Conservation (phyloP, 2,888 invertebrate genomes). For the Amphiduros pacificus region DNA sequence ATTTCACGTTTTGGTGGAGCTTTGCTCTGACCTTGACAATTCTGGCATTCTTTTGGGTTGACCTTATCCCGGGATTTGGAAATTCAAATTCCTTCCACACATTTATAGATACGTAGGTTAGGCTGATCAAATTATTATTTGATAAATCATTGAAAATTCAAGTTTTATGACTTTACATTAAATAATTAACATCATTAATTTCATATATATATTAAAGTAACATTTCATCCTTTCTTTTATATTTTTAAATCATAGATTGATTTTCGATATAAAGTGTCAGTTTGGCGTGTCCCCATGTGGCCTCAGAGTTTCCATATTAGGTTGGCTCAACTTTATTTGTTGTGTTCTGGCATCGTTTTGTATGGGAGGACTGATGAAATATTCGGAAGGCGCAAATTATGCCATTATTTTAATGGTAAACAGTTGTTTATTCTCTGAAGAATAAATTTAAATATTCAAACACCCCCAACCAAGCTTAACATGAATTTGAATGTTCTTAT, state of each 20-base stretch:
- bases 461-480: too few species aligned
- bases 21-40: constrained; percentile 30
- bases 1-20: constrained; percentile 39
- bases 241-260: constrained; percentile 18
- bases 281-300: constrained; percentile 18
- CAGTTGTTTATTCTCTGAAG: too few species aligned
- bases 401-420: constrained; percentile 38
- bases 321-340: constrained; percentile 29
- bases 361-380: constrained; percentile 34
- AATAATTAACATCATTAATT: too few species aligned
- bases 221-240: too few species aligned
- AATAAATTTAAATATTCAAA: too few species aligned
- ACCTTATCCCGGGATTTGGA: constrained; percentile 43
- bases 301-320: constrained; percentile 25
- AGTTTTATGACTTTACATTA: too few species aligned
- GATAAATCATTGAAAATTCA: too few species aligned
- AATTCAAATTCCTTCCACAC: constrained; percentile 23
- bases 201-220: too few species aligned
- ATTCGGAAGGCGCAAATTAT: constrained; percentile 43
- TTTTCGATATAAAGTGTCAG: constrained; percentile 20
- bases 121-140: too few species aligned
- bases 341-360: constrained; percentile 31
- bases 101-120: constrained; percentile 17
- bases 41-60: constrained; percentile 37
- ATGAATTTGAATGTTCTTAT: too few species aligned